A percentile compares a stretch with the other conserved stretches of the same genome.
Conservation (phyloP, 2,797 vertebrate species). For the Lophius americanus region DNA sequence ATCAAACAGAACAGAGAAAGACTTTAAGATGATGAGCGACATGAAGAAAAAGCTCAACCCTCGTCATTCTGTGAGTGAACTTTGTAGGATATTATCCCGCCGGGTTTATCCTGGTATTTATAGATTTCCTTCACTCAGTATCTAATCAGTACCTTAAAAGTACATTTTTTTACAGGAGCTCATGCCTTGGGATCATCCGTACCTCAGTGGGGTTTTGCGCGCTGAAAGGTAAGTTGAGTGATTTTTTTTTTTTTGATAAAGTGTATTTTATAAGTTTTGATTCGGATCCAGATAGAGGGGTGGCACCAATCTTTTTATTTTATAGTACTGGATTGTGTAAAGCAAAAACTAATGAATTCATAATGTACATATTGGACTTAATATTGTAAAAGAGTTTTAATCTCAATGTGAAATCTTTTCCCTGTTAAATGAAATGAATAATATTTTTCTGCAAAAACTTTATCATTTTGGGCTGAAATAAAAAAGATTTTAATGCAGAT, state of each 20-base stretch:
- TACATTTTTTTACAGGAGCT: constrained; percentile 80
- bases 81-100: not conserved
- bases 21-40: constrained; percentile 91
- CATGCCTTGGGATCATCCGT: constrained; percentile 98
- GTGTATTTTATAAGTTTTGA: constrained; percentile 27
- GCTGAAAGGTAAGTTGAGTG: constrained; percentile 89
- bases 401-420: too few relatives aligned
- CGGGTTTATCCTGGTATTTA: not conserved
- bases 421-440: too few relatives aligned
- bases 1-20: constrained; percentile 86
- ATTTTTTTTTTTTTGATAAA: constrained; percentile 34
- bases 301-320: too few relatives aligned
- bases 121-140: not conserved
- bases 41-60: constrained; percentile 95
- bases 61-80: constrained; percentile 85
- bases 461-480: too few relatives aligned
- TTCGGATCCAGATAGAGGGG: too few relatives aligned
- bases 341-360: too few relatives aligned
- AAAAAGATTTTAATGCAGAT: too few relatives aligned
- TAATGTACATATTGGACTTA: too few relatives aligned
- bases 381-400: too few relatives aligned
- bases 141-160: not conserved
- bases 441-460: too few relatives aligned
- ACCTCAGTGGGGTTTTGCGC: constrained; percentile 91
- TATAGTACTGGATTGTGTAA: too few relatives aligned